These are phyloP conservation scores for Tortricodes alternella DNA, from an alignment of 2,888 invertebrate species.

Conservation along the genomic window DNA sequence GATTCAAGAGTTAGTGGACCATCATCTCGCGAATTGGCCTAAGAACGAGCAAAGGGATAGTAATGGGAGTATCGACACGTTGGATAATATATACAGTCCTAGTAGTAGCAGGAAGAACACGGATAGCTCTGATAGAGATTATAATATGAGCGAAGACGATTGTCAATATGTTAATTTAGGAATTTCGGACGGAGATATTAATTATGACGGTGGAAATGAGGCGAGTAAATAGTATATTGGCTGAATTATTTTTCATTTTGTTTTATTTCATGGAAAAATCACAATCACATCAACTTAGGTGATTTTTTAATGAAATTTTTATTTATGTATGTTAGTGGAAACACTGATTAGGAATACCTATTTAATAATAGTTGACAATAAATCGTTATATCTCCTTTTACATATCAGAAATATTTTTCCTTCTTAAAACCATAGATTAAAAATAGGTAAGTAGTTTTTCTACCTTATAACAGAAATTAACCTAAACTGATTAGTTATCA, in stretches of 20 bases:
- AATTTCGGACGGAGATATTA: slow-evolving; percentile 46
- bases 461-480: too few species aligned
- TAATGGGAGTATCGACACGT: slow-evolving; percentile 62
- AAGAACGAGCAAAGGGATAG: slow-evolving; percentile 56
- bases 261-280: too few species aligned
- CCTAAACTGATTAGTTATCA: too few species aligned
- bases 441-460: too few species aligned
- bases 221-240: slow-evolving; percentile 49
- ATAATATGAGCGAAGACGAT: slow-evolving; percentile 66
- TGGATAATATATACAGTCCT: slow-evolving; percentile 66
- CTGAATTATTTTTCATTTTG: slow-evolving; percentile 28
- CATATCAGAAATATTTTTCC: too few species aligned
- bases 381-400: too few species aligned
- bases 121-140: slow-evolving; percentile 72
- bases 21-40: slow-evolving; percentile 70
- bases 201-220: slow-evolving; percentile 56
- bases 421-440: too few species aligned
- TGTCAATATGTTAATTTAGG: slow-evolving; percentile 60
- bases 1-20: slow-evolving; percentile 71
- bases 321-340: too few species aligned
- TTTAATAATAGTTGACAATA: too few species aligned
- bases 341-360: too few species aligned
- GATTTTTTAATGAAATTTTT: too few species aligned
- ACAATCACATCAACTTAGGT: too few species aligned
- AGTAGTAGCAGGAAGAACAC: slow-evolving; percentile 72